Evolutionary conservation across 2,888 invertebrate species (phyloP).

Genomic region (Lasioglossum vierecki): DNA sequence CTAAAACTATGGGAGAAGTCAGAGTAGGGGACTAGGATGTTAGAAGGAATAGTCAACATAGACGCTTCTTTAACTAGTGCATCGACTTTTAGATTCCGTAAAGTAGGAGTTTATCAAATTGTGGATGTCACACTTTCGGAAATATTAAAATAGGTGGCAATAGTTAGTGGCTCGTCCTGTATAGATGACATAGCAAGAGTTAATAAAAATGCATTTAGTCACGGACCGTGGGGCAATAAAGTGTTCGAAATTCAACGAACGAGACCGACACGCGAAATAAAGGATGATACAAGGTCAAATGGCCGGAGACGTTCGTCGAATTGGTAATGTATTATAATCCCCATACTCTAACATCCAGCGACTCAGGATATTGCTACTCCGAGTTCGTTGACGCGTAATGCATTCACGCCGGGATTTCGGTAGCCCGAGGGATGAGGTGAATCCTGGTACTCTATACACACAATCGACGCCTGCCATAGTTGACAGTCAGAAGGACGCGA

Average conservation of each 20-base stretch:
- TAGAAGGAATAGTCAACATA: too few species aligned
- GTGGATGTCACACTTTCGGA: too few species aligned
- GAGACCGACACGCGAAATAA: slow-evolving; percentile 68
- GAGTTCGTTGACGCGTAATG: slow-evolving; percentile 83
- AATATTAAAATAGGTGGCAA: too few species aligned
- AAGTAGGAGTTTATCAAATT: too few species aligned
- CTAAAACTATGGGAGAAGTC: too few species aligned
- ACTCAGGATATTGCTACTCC: slow-evolving; percentile 84
- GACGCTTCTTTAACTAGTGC: too few species aligned
- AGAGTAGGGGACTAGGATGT: too few species aligned
- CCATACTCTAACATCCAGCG: slow-evolving; percentile 75
- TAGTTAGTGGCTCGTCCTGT: too few species aligned
- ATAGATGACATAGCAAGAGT: neutral
- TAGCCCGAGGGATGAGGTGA: slow-evolving; percentile 68
- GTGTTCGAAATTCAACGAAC: slow-evolving; percentile 53
- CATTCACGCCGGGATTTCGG: slow-evolving; percentile 82
- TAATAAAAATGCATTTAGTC: slow-evolving; percentile 31
- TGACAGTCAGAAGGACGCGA: slow-evolving; percentile 49
- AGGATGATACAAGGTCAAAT: slow-evolving; percentile 78
- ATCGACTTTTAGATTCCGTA: too few species aligned
- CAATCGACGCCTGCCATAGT: slow-evolving; percentile 40
- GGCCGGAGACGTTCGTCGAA: slow-evolving; percentile 77
- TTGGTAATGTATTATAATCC: slow-evolving; percentile 84
- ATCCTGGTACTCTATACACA: slow-evolving; percentile 57
- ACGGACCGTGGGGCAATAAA: slow-evolving; percentile 19